Base-by-base conservation (phyloP, 2,797 vertebrate species). In the Helostoma temminkii region DNA sequence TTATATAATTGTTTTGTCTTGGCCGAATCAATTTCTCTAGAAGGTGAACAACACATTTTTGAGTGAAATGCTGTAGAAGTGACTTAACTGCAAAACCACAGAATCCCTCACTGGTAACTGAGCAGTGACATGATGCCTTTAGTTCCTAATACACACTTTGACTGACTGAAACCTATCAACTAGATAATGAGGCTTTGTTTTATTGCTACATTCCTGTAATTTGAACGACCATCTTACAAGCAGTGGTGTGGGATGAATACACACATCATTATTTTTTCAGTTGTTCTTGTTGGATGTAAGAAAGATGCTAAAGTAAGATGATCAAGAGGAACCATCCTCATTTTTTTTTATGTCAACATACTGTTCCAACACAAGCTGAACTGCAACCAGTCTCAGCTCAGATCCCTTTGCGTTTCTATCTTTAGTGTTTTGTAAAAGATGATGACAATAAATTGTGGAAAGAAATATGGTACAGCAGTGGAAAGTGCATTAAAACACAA, bases 381-480 rank as follows among this genome's bases (percentile, higher is more conserved):
- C 9, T 59, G 55, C 55, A 68, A 74, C 41, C 14, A 6, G 37
- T 66, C 36, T 69, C 37, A 80, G 22, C 30, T 54, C n/a, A n/a
- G 28, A 65, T 65, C 34, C 37, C 21, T 24, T 52, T 16, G 26
- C 25, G 58, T 50, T 58, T 42, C 8, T 36, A 58, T 42, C 14
- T 46, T 73, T 80, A 69, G 59, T 65, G 64, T 86, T 88, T 69
- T 48, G 9, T 71, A 25, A 57, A 50, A 68, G 25, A 74, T 49
- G 5, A 73, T 25, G 61, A 41, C 0, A 41, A 49, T 15, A 15
- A 47, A 2, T 21, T 41, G 41, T 66, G 41, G 45, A 78, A 81
- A 53, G 59, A 81, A 62, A 60, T 65, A 69, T 62, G 47, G 37
- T 41, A 41, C 18, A 63, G 41, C 60, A 66, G 86, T 60, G 54